These are phyloP conservation scores for Haemorhous mexicanus DNA, from an alignment of 2,113 vertebrate species.

Conservation along the genomic window DNA sequence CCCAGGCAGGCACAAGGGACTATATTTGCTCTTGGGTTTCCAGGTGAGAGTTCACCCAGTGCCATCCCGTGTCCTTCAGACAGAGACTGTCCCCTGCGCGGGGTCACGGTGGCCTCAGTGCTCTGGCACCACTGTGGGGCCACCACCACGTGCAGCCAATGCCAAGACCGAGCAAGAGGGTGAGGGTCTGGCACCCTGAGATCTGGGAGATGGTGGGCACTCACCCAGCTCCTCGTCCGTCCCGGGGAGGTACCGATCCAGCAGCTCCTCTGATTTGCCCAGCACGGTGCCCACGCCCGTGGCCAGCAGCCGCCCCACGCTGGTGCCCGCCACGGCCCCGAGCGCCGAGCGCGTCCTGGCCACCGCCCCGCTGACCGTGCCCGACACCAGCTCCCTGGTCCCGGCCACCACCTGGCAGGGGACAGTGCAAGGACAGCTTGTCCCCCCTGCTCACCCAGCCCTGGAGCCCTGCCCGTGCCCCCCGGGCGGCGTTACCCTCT, in stretches of 20 bases:
- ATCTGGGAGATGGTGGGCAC: neutral
- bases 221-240: constrained; percentile 78
- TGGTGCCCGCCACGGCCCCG: constrained; percentile 62
- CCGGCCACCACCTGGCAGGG: constrained; percentile 79
- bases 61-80: accelerated
- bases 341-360: constrained; percentile 77
- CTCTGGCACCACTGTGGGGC: neutral
- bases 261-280: constrained; percentile 79
- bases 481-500: constrained; percentile 70
- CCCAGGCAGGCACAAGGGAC: accelerated
- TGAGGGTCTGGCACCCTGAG: neutral
- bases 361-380: constrained; percentile 69
- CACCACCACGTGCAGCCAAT: accelerated
- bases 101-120: accelerated
- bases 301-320: constrained; percentile 82
- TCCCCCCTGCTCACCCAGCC: accelerated
- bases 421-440: accelerated
- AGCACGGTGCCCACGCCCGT: constrained; percentile 76
- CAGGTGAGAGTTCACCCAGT: constrained; percentile 51
- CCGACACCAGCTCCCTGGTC: constrained; percentile 75
- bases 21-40: constrained; percentile 36
- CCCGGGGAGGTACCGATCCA: constrained; percentile 82
- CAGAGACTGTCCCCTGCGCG: accelerated
- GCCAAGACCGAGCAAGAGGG: accelerated
- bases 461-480: accelerated